These are phyloP conservation scores for Drosophila lini DNA, from an alignment of 1,140 invertebrate species.

Conservation along the genomic window DNA sequence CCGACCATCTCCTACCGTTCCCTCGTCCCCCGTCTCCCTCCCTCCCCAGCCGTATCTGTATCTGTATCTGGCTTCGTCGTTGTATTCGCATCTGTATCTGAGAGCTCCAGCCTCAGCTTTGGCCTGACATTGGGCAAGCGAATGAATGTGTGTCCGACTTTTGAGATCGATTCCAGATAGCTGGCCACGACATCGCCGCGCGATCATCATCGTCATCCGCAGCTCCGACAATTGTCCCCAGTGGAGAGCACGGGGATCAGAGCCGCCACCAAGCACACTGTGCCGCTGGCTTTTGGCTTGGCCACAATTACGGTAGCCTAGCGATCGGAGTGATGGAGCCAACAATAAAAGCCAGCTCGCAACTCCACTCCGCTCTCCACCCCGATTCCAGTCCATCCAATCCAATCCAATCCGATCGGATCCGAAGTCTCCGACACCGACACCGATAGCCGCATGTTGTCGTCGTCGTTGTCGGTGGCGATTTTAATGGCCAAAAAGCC, in stretches of 20 bases:
- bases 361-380: background rate
- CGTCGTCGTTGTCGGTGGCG: slow-evolving; percentile 34
- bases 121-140: slow-evolving; percentile 50
- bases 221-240: slow-evolving; percentile 67
- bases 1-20: slow-evolving; percentile 16
- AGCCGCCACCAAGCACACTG: background rate
- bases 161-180: slow-evolving; percentile 76
- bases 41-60: background rate
- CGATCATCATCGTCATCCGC: slow-evolving; percentile 30
- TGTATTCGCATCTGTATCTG: background rate
- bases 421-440: slow-evolving; percentile 12
- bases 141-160: slow-evolving; percentile 54
- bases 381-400: background rate
- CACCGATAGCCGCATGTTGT: slow-evolving; percentile 68
- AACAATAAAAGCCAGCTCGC: slow-evolving; percentile 56
- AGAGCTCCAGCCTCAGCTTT: background rate
- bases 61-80: background rate
- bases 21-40: background rate
- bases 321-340: slow-evolving; percentile 12
- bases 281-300: slow-evolving; percentile 24
- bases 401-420: slow-evolving; percentile 3
- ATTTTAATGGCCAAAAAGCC: slow-evolving; percentile 62
- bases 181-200: slow-evolving; percentile 46
- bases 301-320: slow-evolving; percentile 68
- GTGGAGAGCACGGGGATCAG: slow-evolving; percentile 2